These are phyloP conservation scores for Doris montereyensis DNA, from an alignment of 2,888 invertebrate genomes.

Conservation along the genomic window DNA sequence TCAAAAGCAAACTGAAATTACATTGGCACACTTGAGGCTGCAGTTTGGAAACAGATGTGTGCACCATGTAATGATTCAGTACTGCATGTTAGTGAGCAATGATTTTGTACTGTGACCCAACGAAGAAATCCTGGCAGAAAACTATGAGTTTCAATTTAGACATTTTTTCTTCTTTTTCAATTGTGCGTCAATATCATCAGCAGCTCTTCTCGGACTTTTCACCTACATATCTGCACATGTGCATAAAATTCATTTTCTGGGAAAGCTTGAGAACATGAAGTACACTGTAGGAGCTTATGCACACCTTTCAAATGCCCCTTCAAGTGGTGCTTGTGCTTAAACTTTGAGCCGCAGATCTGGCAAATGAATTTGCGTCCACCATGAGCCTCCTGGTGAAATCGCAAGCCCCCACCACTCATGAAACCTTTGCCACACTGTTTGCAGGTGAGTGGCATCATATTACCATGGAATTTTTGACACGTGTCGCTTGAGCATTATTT, in stretches of 20 bases:
- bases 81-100: too few relatives aligned
- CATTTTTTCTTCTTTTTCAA: too few relatives aligned
- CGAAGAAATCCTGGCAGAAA: too few relatives aligned
- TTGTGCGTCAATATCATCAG: too few relatives aligned
- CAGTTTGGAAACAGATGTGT: too few relatives aligned
- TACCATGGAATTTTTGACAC: slow-evolving; percentile 11
- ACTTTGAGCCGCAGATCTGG: neutral
- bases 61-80: too few relatives aligned
- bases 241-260: neutral
- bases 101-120: too few relatives aligned
- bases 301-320: neutral
- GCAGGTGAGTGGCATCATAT: slow-evolving; percentile 28
- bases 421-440: neutral
- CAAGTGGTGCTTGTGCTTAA: neutral
- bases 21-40: too few relatives aligned
- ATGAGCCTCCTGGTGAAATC: slow-evolving; percentile 15
- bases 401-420: slow-evolving; percentile 1
- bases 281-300: neutral
- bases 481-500: too few relatives aligned
- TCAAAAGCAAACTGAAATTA: too few relatives aligned
- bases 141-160: too few relatives aligned
- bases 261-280: neutral
- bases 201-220: too few relatives aligned
- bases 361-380: slow-evolving; percentile 11
- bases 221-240: neutral